Evolutionary conservation across 2,113 vertebrate genomes (phyloP).

Genomic region (Parus major): DNA sequence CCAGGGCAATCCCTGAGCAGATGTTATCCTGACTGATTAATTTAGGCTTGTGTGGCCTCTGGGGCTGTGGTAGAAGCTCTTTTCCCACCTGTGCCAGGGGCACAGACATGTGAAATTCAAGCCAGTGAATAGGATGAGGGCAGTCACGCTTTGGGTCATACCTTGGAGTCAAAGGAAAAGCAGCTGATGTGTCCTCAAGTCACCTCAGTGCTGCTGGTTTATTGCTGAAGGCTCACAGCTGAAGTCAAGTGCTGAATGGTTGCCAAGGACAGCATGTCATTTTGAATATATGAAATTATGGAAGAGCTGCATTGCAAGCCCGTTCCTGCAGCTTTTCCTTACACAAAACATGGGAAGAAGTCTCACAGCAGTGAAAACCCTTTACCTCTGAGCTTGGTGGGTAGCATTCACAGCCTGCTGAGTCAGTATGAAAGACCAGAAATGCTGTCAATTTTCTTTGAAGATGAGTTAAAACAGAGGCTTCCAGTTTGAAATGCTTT

Average conservation of each 20-base stretch:
- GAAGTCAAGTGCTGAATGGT: constrained; percentile 30
- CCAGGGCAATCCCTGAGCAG: background rate
- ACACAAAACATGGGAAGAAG: background rate
- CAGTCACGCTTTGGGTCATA: background rate
- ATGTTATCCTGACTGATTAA: background rate
- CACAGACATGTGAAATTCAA: background rate
- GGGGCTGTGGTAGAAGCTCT: background rate
- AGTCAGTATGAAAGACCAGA: background rate
- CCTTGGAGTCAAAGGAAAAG: background rate
- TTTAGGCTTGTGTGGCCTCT: background rate
- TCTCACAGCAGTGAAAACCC: background rate
- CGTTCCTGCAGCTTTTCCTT: constrained; percentile 36
- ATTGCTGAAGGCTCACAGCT: constrained; percentile 21
- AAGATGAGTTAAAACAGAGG: background rate
- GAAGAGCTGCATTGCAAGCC: constrained; percentile 24
- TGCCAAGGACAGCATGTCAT: constrained; percentile 53
- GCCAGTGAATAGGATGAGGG: background rate
- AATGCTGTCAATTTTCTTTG: background rate
- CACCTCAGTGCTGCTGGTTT: constrained; percentile 39
- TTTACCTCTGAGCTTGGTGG: background rate
- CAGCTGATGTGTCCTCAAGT: constrained; percentile 43
- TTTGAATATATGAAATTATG: constrained; percentile 40
- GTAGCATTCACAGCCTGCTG: background rate
- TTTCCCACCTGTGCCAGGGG: background rate
- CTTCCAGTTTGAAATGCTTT: background rate